Percentiles rank a stretch among this genome's conserved stretches.
Conservation (phyloP, 2,888 invertebrate genomes). For the Lasioglossum pauxillum region DNA sequence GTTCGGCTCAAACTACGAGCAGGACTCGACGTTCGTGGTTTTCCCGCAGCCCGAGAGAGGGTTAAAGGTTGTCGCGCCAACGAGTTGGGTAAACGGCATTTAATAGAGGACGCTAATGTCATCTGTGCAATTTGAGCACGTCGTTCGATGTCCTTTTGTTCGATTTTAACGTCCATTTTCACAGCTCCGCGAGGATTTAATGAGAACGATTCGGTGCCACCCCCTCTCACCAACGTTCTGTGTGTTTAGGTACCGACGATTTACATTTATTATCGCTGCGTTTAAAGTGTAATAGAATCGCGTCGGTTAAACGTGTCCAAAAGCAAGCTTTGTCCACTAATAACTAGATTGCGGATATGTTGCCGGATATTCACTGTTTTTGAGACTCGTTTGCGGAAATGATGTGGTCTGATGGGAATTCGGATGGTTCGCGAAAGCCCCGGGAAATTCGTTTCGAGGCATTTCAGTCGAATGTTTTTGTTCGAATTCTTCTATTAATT, state of each 20-base stretch:
- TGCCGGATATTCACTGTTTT: neutral
- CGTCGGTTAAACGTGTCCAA: neutral
- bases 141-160: slow-evolving; percentile 54
- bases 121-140: slow-evolving; percentile 51
- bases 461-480: neutral
- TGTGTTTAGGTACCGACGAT: neutral
- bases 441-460: neutral
- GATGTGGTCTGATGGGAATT: neutral
- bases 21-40: slow-evolving; percentile 78
- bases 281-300: neutral
- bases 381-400: neutral
- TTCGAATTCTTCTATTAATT: neutral
- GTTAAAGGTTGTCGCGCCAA: slow-evolving; percentile 78
- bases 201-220: neutral
- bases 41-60: slow-evolving; percentile 75
- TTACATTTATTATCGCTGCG: slow-evolving; percentile 2
- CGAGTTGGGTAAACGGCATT: slow-evolving; percentile 80
- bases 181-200: neutral
- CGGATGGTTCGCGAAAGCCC: neutral
- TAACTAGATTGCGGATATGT: neutral
- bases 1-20: slow-evolving; percentile 78
- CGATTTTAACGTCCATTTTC: slow-evolving; percentile 7
- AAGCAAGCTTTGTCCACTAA: neutral
- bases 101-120: slow-evolving; percentile 78
- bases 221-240: neutral